Base-by-base conservation (phyloP, 1,140 invertebrate species). In the Galleria mellonella region DNA sequence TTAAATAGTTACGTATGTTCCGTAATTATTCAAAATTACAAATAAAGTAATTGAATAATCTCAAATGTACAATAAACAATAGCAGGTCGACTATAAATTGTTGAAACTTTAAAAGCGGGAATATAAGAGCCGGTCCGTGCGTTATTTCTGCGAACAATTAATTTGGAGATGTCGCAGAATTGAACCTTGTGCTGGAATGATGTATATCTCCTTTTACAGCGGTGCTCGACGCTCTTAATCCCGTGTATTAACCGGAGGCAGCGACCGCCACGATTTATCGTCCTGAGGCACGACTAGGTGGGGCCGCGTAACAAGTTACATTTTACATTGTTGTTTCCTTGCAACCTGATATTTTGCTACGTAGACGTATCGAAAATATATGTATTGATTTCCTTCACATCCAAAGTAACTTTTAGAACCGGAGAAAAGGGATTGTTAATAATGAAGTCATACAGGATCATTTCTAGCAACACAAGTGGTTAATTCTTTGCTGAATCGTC, bases 181-280 rank as follows among this genome's bases (percentile, higher is more conserved):
- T 30, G 36, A 50, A 28, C 28, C 53, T 32, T 43, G 47, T 39
- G 32, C 38, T 45, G 28, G 45, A 42, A 62, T 67, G 62, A 67
- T 59, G 54, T 51, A 64, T 66, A 62, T 47, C 45, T 55, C 37
- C 44, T 61, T 71, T 62, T 57, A 58, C 63, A 38, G 43, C 43
- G 53, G 47, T 51, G 48, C 47, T 61, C 46, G 57, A 49, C 55
- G 57, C 47, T 64, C 55, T 59, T 73, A 73, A 73, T 71, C 60
- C 57, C 30, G 31, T 43, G 70, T 59, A 71, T 73, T 71, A 71
- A 60, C 51, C 49, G 53, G 51, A 48, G 55, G 55, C 47, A 59
- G 36, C 47, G 54, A 55, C 57, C 55, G 44, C 46, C 38, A 47
- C 48, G 62, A 71, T 71, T 69, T 71, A 73, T 71, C 57, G 67